Conservation (phyloP, 2,888 invertebrate species). For the Epinotia demarniana region DNA sequence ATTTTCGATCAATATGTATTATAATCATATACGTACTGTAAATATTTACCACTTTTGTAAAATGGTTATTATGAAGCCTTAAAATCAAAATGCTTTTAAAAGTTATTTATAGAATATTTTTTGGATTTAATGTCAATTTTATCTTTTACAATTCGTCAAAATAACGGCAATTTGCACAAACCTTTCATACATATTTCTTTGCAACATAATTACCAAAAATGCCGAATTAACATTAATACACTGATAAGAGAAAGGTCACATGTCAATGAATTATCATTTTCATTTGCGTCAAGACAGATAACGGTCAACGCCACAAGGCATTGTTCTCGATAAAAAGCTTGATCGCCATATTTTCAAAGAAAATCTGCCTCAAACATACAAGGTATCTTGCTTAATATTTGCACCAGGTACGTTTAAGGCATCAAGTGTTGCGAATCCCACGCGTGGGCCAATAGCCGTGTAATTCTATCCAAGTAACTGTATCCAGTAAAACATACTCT, state of each 20-base stretch:
- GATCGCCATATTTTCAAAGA: background rate
- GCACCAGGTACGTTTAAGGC: background rate
- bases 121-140: too few species aligned
- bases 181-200: conserved; percentile 21
- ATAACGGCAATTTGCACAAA: conserved; percentile 7
- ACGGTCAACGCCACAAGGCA: conserved; percentile 40
- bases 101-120: too few species aligned
- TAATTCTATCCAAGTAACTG: conserved; percentile 41
- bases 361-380: background rate
- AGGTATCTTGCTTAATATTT: background rate
- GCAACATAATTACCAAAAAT: conserved; percentile 20
- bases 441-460: conserved; percentile 11
- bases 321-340: conserved; percentile 29
- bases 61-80: background rate
- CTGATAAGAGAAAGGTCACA: conserved; percentile 48
- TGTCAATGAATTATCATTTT: conserved; percentile 57
- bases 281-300: conserved; percentile 66
- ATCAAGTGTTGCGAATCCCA: conserved; percentile 31
- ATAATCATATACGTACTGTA: background rate
- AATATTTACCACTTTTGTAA: background rate
- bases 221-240: conserved; percentile 27
- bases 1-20: conserved; percentile 1
- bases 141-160: background rate
- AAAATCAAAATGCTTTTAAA: background rate
- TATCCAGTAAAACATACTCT: conserved; percentile 56